A percentile compares a stretch with the other conserved stretches of the same genome.
Conservation (phyloP, 2,797 vertebrate species). For the Caiman crocodilus region DNA sequence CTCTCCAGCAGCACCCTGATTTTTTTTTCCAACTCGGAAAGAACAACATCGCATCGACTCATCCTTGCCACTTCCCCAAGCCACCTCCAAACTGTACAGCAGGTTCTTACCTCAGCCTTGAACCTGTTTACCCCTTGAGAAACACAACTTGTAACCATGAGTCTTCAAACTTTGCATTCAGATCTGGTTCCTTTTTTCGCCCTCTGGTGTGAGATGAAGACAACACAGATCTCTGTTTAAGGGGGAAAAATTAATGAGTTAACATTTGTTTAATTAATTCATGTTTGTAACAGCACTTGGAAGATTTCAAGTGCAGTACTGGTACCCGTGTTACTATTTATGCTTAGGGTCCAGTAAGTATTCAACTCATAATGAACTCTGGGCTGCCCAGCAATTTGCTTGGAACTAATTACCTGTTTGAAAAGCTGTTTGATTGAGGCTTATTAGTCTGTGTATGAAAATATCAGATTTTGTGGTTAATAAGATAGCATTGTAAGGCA, state of each 20-base stretch:
- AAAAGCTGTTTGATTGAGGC: background rate
- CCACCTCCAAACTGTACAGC: background rate
- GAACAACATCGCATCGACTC: background rate
- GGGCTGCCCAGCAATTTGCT: background rate
- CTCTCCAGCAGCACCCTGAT: no score
- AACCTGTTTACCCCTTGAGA: background rate
- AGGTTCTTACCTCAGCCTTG: fast-evolving
- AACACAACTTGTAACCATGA: background rate
- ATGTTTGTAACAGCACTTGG: background rate
- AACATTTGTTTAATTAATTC: background rate
- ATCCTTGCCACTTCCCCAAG: background rate
- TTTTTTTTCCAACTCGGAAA: background rate
- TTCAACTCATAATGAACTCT: background rate
- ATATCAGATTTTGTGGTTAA: background rate
- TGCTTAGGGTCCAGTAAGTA: fast-evolving
- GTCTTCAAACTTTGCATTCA: background rate
- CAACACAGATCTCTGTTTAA: background rate
- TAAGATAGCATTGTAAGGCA: constrained; percentile 37
- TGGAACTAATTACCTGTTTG: background rate
- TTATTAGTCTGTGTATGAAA: background rate
- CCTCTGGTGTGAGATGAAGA: background rate
- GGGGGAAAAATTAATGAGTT: background rate
- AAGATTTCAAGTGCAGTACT: background rate
- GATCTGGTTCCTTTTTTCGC: background rate
- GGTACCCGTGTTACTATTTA: background rate